Conservation (phyloP, 2,797 vertebrate species). For the Clamator glandarius region DNA sequence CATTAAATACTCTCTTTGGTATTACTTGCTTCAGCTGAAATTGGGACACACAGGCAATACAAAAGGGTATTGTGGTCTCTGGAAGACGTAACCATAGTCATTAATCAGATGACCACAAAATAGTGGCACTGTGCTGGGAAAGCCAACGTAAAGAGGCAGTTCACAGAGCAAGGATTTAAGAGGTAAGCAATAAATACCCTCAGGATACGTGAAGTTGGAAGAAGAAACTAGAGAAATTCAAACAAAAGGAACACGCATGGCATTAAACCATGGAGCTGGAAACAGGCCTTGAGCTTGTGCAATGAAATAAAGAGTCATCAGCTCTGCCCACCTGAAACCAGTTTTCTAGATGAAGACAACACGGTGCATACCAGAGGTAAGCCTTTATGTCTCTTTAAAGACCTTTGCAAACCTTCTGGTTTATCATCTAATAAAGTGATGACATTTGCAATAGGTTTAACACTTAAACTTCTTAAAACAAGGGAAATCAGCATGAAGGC, state of each 20-base stretch:
- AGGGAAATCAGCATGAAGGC: neutral
- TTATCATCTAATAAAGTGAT: slow-evolving; percentile 53
- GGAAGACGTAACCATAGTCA: neutral
- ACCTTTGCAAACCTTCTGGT: slow-evolving; percentile 9
- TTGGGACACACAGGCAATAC: neutral
- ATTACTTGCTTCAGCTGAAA: neutral
- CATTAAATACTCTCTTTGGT: neutral
- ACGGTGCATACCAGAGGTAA: neutral
- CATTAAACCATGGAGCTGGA: neutral
- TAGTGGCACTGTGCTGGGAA: neutral
- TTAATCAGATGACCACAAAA: neutral
- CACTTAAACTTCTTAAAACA: slow-evolving; percentile 15
- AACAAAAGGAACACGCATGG: rapidly evolving
- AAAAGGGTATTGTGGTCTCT: neutral
- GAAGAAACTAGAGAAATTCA: neutral
- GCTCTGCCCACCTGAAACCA: neutral
- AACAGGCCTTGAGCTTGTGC: neutral
- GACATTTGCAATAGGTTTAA: slow-evolving; percentile 35
- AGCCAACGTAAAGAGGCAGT: neutral
- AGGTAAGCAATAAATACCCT: neutral
- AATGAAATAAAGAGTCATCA: rapidly evolving
- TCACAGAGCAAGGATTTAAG: neutral
- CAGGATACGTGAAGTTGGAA: rapidly evolving
- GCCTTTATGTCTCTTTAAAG: slow-evolving; percentile 15
- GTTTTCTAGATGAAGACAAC: neutral